A percentile compares a stretch with the other conserved stretches of the same genome.
phyloP scores from a whole-genome alignment of 2,113 vertebrate genomes.

The Urocitellus parryii region DNA sequence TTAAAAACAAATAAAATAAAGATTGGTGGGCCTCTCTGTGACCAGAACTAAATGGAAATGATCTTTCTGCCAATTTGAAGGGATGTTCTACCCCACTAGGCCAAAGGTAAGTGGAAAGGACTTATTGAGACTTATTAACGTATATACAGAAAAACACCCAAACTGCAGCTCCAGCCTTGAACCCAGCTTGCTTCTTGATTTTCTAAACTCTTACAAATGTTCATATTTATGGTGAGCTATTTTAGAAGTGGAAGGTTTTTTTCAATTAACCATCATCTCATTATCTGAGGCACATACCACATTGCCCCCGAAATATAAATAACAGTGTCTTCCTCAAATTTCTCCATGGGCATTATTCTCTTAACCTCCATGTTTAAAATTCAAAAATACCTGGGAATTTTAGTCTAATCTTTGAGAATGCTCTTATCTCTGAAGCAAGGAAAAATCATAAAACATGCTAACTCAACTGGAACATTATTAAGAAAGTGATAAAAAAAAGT shows the following conservation, averaged over 20 bases:
- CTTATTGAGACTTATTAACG: not conserved
- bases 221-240: not conserved
- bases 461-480: constrained; percentile 58
- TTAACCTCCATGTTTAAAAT: not conserved
- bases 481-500: constrained; percentile 68
- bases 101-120: not conserved
- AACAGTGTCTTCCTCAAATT: not conserved
- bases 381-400: constrained; percentile 49
- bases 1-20: not conserved
- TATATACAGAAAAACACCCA: not conserved
- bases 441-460: constrained; percentile 60
- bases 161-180: not conserved
- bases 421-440: constrained; percentile 56
- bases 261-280: not conserved
- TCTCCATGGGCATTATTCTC: not conserved
- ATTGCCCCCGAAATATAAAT: not conserved
- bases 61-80: not conserved
- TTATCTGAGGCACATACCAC: not conserved
- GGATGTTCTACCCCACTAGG: not conserved
- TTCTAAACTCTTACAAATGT: not conserved
- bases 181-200: not conserved
- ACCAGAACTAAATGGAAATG: not conserved
- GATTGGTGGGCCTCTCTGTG: not conserved
- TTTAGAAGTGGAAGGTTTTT: not conserved
- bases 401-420: not conserved